These are phyloP conservation scores for Botia kubotai DNA, from an alignment of 2,797 vertebrate species.

Conservation along the genomic window DNA sequence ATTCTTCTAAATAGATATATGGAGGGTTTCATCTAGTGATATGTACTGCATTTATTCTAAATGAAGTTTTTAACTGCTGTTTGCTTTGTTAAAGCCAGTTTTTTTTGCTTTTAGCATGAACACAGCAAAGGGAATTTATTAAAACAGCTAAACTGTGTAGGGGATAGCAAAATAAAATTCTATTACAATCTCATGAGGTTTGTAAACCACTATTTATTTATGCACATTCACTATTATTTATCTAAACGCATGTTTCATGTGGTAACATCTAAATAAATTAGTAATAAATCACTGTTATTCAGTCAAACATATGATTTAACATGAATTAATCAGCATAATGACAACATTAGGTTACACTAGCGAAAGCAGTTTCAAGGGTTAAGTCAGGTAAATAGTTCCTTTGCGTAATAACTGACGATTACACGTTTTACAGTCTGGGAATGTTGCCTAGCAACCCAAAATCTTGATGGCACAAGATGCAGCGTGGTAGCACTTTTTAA, in stretches of 20 bases:
- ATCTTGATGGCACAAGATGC: constrained; percentile 49
- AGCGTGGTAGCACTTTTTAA: constrained; percentile 14
- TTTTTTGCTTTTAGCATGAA: not conserved
- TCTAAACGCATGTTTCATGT: not conserved
- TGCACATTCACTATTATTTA: no score
- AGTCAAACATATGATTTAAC: not conserved
- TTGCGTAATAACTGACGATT: not conserved
- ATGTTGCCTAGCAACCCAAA: constrained; percentile 83
- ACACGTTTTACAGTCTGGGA: constrained; percentile 46
- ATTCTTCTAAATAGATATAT: not conserved
- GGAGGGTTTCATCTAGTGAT: not conserved
- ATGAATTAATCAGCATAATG: not conserved
- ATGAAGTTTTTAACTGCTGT: not conserved
- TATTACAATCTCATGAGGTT: not conserved
- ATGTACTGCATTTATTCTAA: not conserved
- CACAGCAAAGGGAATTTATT: not conserved
- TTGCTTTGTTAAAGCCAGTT: not conserved
- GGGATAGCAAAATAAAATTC: not conserved
- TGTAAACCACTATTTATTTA: not conserved
- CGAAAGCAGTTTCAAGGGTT: not conserved
- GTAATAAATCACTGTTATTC: no score
- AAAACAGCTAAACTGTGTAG: not conserved
- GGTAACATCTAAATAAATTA: not conserved
- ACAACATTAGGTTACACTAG: not conserved
- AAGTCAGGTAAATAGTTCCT: not conserved